Base-by-base conservation (phyloP, 2,797 vertebrate genomes). In the Melanotaenia trifasciata region DNA sequence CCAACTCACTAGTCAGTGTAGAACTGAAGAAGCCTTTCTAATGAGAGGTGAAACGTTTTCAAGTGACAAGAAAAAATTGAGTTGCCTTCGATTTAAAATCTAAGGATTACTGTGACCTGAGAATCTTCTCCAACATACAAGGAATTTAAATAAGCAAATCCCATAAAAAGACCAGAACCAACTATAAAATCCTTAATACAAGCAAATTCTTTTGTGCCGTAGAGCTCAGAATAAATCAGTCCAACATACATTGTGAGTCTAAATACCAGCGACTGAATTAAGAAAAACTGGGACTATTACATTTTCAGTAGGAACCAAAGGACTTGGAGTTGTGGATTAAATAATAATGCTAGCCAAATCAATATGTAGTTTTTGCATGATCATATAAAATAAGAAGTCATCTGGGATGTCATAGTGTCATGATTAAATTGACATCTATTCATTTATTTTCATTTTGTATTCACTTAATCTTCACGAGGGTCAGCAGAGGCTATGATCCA, bases 361-460 rank as follows among this genome's bases (percentile, higher is more conserved):
- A 40, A 22, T 47, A 33, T 58, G 36, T 58, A 30, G 20, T 38
- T 58, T 24, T 26, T 74, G 4, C 10, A 33, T 22, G 8, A 38
- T 40, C 62, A 1, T 22, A 33, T 64, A 12, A 14, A 54, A 22
- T 1, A 79, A 35, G 18, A 60, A 59, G 5, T 60, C 13, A 18
- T 7, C 70, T 40, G 56, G 20, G 16, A 35, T 64, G 50, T 5
- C 53, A 14, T 22, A 26, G 3, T 47, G 63, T 61, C 9, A 36
- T 45, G 40, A 38, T 33, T 67, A 50, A 45, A 61, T 58, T 28
- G 24, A 70, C 32, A 16, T 57, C 30, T 64, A 72, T 71, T 32
- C 7, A 28, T 24, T 20, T 0, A 0, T 62, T 5, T 20, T 8
- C 65, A 66, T 26, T 43, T 12, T 66, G 2, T 18, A 14, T 20